A percentile compares a stretch with the other conserved stretches of the same genome.
Conservation (phyloP, 1,140 invertebrate genomes). For the Nephila pilipes region DNA sequence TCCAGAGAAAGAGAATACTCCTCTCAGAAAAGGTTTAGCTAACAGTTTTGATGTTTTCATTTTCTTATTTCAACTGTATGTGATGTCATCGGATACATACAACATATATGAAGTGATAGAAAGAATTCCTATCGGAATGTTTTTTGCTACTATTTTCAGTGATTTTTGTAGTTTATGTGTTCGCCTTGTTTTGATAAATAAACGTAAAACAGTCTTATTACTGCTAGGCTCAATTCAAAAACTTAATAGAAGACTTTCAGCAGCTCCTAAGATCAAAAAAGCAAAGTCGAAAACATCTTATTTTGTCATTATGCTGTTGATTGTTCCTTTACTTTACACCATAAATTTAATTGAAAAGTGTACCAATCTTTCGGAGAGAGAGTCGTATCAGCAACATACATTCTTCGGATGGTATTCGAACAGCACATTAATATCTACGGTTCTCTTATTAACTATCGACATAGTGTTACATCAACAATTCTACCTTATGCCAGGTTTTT, state of each 20-base stretch:
- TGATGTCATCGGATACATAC: not conserved
- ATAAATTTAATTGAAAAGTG: not conserved
- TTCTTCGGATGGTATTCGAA: slow-evolving; percentile 24
- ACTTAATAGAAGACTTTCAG: not conserved
- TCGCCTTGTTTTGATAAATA: not conserved
- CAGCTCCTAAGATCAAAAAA: no score
- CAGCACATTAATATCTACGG: not conserved
- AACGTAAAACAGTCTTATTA: not conserved
- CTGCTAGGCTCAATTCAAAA: not conserved
- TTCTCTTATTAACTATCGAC: not conserved
- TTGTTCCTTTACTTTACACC: not conserved
- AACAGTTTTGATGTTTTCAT: not conserved
- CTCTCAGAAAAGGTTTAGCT: not conserved
- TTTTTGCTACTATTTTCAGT: not conserved
- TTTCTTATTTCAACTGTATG: not conserved
- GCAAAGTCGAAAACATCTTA: not conserved
- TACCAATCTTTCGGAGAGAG: not conserved
- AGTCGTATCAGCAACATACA: not conserved
- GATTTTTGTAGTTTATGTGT: not conserved
- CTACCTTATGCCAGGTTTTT: not conserved
- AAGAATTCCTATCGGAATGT: not conserved
- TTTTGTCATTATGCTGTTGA: not conserved
- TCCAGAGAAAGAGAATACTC: not conserved
- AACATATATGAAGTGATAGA: not conserved
- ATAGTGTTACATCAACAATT: not conserved